phyloP scores from a whole-genome alignment of 2,888 invertebrate genomes.

The Chironomus riparius region DNA sequence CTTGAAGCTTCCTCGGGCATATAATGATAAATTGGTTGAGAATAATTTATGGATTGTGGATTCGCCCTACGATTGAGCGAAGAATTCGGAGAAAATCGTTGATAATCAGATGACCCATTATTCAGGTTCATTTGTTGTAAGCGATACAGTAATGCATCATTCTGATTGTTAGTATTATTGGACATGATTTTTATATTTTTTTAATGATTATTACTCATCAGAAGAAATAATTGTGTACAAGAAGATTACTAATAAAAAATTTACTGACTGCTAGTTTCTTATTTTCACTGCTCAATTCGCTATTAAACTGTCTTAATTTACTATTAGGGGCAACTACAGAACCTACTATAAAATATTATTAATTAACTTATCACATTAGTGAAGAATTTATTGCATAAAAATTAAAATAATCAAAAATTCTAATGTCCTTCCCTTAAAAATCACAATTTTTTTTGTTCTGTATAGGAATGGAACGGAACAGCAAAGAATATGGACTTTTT shows the following conservation, averaged over 20 bases:
- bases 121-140: conserved; percentile 24
- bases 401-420: not conserved
- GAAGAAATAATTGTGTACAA: not conserved
- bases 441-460: not conserved
- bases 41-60: not conserved
- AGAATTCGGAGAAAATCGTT: conserved; percentile 1
- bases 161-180: conserved; percentile 13
- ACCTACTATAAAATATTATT: not conserved
- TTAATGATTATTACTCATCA: not conserved
- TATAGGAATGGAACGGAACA: not conserved
- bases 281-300: not conserved
- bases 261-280: not conserved
- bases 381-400: not conserved
- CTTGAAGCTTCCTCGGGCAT: conserved; percentile 6
- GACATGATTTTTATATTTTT: not conserved
- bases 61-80: not conserved
- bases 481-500: not conserved
- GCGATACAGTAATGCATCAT: conserved; percentile 23
- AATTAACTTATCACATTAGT: not conserved
- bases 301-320: not conserved
- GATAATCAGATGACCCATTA: conserved; percentile 1
- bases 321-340: not conserved
- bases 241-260: not conserved
- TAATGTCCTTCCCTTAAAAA: not conserved
- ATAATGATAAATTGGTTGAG: conserved; percentile 18